Evolutionary conservation across 2,113 vertebrate genomes (phyloP), one percentile per base, ranked within the genome.

Genomic region (Trogon melanurus): DNA sequence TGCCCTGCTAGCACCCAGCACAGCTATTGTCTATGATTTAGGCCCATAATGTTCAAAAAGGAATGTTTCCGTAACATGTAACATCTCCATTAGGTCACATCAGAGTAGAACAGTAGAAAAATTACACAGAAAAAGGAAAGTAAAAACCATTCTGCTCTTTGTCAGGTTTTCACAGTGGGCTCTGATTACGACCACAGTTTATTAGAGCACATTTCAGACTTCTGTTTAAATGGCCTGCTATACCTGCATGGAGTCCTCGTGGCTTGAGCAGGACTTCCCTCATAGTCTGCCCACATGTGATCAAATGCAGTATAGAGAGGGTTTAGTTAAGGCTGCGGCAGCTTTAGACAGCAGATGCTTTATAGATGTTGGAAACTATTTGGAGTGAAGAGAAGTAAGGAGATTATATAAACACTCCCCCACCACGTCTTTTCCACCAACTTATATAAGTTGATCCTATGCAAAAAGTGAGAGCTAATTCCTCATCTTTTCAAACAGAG

Each of bases 221-320:
- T 83, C 82, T 53, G 38, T 96, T 83, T 90, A 76, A 83, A 83
- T 30, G 26, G 60, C 61, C 41, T 85, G 75, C 88, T 92, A 75
- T 82, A 71, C 85, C 65, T 85, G 79, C 17, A 19, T 57, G 58
- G 79, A 85, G 75, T 69, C 67, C 75, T 95, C 5, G 1, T 73
- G 75, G 76, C 64, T 96, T 92, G 69, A 50, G 62, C 88, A 93
- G 62, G 57, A 45, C 61, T 79, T 34, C 48, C 57, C 53, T 89
- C 38, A 16, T 64, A 60, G 47, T 9, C 51, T 86, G 58, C 48
- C 57, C 81, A 67, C 34, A 9, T 34, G 70, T 75, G 74, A 93
- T 79, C 88, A 64, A 1, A 19, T 82, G 74, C 48, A 79, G 30
- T 32, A 41, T 41, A 75, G 1, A 48, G 47, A 81, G 62, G 57